These are phyloP conservation scores for Ptilodon capucinus DNA, from an alignment of 2,888 invertebrate genomes.

Conservation along the genomic window DNA sequence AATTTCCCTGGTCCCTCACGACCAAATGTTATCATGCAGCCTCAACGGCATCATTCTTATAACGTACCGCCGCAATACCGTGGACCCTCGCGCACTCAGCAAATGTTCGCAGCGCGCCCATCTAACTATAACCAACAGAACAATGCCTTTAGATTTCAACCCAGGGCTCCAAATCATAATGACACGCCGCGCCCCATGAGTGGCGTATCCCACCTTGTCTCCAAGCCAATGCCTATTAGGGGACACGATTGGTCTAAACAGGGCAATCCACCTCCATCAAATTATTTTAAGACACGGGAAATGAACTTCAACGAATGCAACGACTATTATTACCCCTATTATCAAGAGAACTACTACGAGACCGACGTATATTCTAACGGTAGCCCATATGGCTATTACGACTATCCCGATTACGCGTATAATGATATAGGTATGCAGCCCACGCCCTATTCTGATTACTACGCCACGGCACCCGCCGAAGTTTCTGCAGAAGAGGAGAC, in stretches of 20 bases:
- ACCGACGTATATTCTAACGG: too few species aligned
- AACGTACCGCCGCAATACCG: too few species aligned
- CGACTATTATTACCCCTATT: neutral
- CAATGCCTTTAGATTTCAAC: neutral
- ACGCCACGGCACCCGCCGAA: too few species aligned
- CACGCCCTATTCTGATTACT: too few species aligned
- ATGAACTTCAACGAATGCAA: slow-evolving; percentile 19
- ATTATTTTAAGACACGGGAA: slow-evolving; percentile 29
- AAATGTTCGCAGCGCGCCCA: slow-evolving; percentile 13
- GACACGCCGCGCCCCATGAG: too few species aligned
- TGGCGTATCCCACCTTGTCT: slow-evolving; percentile 13
- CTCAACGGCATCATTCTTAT: too few species aligned
- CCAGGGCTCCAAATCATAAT: too few species aligned
- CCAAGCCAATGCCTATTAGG: slow-evolving; percentile 5
- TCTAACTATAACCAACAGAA: slow-evolving; percentile 6
- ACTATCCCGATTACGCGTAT: neutral
- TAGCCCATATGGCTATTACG: too few species aligned
- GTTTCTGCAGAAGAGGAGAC: too few species aligned
- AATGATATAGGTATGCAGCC: too few species aligned
- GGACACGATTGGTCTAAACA: slow-evolving; percentile 22
- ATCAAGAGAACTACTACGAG: too few species aligned
- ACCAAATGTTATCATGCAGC: neutral
- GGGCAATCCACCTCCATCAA: slow-evolving; percentile 24
- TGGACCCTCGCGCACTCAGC: slow-evolving; percentile 9
- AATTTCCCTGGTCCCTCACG: too few species aligned